Evolutionary conservation across 2,888 invertebrate genomes (phyloP).

Genomic region (Syrista parreyssii): DNA sequence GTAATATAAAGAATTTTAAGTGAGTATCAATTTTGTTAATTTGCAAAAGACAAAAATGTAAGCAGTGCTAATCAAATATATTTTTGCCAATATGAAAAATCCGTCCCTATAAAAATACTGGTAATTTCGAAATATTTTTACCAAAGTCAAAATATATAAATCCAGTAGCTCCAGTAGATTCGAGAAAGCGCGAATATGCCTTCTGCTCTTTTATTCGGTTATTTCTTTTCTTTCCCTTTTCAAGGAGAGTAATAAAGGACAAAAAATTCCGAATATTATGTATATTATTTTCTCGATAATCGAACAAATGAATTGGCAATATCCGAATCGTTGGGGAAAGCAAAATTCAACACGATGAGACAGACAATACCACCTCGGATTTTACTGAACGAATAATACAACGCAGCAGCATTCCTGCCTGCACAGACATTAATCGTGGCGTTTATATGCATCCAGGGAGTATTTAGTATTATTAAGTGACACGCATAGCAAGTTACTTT

Average conservation of each 20-base stretch:
- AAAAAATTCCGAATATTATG: neutral
- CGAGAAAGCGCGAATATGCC: neutral
- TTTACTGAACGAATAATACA: conserved; percentile 53
- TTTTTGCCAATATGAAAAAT: neutral
- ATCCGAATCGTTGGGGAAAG: conserved; percentile 16
- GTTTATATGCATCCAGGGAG: conserved; percentile 45
- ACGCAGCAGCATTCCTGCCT: conserved; percentile 46
- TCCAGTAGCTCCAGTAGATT: neutral
- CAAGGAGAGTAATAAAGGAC: neutral
- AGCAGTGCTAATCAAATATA: neutral
- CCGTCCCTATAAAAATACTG: neutral
- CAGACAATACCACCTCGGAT: conserved; percentile 21
- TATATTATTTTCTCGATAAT: neutral
- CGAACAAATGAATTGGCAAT: conserved; percentile 34
- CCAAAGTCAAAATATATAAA: neutral
- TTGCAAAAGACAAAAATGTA: neutral
- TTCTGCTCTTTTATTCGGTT: neutral
- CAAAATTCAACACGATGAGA: conserved; percentile 2
- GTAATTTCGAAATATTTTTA: neutral
- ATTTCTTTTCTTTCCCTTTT: neutral
- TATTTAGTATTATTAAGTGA: conserved; percentile 49
- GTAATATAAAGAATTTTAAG: neutral
- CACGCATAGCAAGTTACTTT: neutral
- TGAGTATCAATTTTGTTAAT: neutral
- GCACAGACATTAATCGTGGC: conserved; percentile 32